Evolutionary conservation across 1,140 invertebrate species (phyloP).

Genomic region (Tetraneura akinire): DNA sequence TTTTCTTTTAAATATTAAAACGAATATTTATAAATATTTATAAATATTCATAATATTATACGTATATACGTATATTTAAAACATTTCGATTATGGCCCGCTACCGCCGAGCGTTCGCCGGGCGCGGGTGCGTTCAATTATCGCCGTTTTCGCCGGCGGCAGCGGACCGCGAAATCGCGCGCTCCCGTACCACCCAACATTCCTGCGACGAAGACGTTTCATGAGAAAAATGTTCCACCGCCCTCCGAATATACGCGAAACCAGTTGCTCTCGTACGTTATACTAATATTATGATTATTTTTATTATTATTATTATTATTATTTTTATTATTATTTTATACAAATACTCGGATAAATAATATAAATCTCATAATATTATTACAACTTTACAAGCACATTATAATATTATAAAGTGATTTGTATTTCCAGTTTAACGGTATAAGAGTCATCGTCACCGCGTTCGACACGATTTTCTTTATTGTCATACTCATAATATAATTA

Average conservation of each 20-base stretch:
- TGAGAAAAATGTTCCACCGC: constrained; percentile 18
- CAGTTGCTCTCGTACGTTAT: constrained; percentile 32
- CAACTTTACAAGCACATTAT: no score
- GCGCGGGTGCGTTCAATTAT: constrained; percentile 44
- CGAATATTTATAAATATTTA: no score
- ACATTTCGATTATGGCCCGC: background rate
- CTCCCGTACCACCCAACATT: background rate
- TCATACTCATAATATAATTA: no score
- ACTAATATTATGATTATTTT: no score
- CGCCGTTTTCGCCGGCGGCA: constrained; percentile 27
- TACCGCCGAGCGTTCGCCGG: constrained; percentile 5
- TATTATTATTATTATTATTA: no score
- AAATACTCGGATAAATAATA: background rate
- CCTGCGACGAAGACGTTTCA: constrained; percentile 5
- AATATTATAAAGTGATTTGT: background rate
- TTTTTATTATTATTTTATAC: no score
- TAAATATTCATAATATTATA: background rate
- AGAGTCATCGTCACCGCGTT: background rate
- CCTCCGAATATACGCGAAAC: constrained; percentile 26
- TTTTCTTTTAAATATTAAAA: no score
- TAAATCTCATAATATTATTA: no score
- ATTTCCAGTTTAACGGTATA: constrained; percentile 38
- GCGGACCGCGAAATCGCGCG: constrained; percentile 21
- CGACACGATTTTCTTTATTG: background rate
- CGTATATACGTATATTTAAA: background rate